Evolutionary conservation across 2,797 vertebrate genomes (phyloP).

Genomic region (Ambastaia sidthimunki): DNA sequence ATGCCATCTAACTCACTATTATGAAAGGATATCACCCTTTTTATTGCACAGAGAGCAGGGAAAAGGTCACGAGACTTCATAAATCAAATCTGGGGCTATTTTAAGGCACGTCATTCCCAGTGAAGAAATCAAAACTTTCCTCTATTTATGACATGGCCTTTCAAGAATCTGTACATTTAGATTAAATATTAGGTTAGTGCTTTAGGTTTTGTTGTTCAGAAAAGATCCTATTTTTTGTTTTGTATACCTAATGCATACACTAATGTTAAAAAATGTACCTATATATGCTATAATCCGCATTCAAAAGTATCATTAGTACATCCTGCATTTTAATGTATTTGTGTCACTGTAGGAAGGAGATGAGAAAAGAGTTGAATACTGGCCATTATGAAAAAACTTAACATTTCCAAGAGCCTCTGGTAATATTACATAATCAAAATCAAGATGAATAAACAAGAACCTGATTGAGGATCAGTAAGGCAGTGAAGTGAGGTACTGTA

Average conservation of each 20-base stretch:
- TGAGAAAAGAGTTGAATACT: neutral
- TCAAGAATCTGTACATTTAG: neutral
- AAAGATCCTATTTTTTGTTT: too few species aligned
- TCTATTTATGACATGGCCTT: neutral
- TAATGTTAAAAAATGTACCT: neutral
- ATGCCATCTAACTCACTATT: constrained; percentile 38
- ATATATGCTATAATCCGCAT: neutral
- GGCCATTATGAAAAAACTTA: neutral
- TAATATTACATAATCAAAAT: neutral
- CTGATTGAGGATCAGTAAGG: constrained; percentile 1
- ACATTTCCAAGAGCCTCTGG: constrained; percentile 5
- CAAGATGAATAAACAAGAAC: neutral
- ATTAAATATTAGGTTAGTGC: constrained; percentile 8
- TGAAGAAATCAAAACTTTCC: neutral
- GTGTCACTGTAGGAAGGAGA: neutral
- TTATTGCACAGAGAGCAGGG: constrained; percentile 36
- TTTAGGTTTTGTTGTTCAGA: too few species aligned
- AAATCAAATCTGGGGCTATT: constrained; percentile 22
- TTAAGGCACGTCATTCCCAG: constrained; percentile 7
- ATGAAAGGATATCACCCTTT: constrained; percentile 17
- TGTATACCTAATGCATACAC: too few species aligned
- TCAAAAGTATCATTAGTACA: neutral
- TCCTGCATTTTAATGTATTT: neutral
- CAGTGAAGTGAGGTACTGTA: neutral
- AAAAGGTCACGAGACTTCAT: constrained; percentile 40